Percentiles rank a stretch among this genome's conserved stretches.
These are phyloP conservation scores for Serinus canaria DNA, from an alignment of 2,113 vertebrate genomes.

Conservation along the genomic window DNA sequence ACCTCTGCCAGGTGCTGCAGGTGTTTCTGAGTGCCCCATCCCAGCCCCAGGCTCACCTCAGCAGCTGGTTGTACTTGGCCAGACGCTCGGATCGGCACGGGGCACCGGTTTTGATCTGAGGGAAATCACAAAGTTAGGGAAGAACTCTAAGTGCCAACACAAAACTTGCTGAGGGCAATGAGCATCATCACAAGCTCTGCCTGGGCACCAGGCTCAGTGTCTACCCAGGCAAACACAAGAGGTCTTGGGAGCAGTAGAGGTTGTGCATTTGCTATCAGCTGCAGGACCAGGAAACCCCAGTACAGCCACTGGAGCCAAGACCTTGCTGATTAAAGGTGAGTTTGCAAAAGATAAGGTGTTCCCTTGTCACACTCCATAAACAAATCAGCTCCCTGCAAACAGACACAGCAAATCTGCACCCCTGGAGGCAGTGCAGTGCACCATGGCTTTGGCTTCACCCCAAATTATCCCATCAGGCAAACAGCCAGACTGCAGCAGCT, in stretches of 20 bases:
- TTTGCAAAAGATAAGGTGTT: not conserved
- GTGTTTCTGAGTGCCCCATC: fast-evolving
- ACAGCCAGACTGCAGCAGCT: not conserved
- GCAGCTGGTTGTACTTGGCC: slow-evolving; percentile 97
- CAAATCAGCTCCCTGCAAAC: not conserved
- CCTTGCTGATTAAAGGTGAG: not conserved
- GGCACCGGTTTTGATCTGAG: slow-evolving; percentile 95
- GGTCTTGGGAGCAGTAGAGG: not conserved
- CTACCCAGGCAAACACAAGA: not conserved
- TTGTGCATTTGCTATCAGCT: not conserved
- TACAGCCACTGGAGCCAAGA: not conserved
- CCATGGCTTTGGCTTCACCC: not conserved
- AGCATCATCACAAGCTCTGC: not conserved
- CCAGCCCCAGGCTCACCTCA: slow-evolving; percentile 76
- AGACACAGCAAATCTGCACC: not conserved
- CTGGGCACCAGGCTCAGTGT: not conserved
- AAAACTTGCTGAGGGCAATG: not conserved
- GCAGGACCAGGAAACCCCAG: not conserved
- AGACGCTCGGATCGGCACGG: slow-evolving; percentile 95
- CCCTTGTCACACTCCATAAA: not conserved
- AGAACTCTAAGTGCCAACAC: not conserved
- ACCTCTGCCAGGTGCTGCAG: not conserved
- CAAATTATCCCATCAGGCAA: fast-evolving
- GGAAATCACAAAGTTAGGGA: not conserved
- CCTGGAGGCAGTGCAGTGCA: not conserved